These are phyloP conservation scores for Argyrosomus japonicus DNA, from an alignment of 2,113 vertebrate species.

Conservation along the genomic window DNA sequence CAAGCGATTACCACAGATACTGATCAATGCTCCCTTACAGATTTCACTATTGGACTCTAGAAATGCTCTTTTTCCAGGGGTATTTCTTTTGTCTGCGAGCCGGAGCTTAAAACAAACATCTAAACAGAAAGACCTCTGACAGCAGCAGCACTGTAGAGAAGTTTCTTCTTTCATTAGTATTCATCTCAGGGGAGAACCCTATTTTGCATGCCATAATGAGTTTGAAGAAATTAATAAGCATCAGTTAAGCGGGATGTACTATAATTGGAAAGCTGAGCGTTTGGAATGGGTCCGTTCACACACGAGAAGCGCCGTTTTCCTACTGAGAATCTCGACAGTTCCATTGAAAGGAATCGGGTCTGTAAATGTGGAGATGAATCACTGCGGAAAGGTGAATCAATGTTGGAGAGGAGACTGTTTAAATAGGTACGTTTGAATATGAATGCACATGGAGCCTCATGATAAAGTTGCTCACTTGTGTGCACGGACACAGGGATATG, in stretches of 20 bases:
- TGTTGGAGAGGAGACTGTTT: slow-evolving; percentile 37
- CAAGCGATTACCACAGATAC: slow-evolving; percentile 32
- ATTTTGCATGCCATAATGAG: slow-evolving; percentile 84
- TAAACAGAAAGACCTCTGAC: slow-evolving; percentile 36
- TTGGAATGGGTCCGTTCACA: slow-evolving; percentile 72
- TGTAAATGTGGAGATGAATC: slow-evolving; percentile 39
- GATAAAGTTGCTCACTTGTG: slow-evolving; percentile 8
- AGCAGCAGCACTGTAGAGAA: slow-evolving; percentile 37
- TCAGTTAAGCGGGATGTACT: slow-evolving; percentile 81
- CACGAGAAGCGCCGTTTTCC: slow-evolving; percentile 39
- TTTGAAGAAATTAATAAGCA: slow-evolving; percentile 84
- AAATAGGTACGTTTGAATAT: slow-evolving; percentile 32
- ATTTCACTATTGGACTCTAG: slow-evolving; percentile 28
- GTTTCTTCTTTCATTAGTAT: slow-evolving; percentile 78
- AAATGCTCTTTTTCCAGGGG: slow-evolving; percentile 18
- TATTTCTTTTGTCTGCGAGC: slow-evolving; percentile 5
- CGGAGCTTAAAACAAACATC: slow-evolving; percentile 41
- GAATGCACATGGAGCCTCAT: slow-evolving; percentile 20
- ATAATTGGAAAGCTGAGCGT: slow-evolving; percentile 79
- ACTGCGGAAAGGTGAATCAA: not conserved
- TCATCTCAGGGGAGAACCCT: slow-evolving; percentile 76
- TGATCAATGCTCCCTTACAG: slow-evolving; percentile 46
- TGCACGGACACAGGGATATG: slow-evolving; percentile 2
- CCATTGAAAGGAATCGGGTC: slow-evolving; percentile 40
- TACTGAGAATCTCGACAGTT: slow-evolving; percentile 52